These are phyloP conservation scores for Leptobrachium leishanense DNA, from an alignment of 2,113 vertebrate species.

Conservation along the genomic window DNA sequence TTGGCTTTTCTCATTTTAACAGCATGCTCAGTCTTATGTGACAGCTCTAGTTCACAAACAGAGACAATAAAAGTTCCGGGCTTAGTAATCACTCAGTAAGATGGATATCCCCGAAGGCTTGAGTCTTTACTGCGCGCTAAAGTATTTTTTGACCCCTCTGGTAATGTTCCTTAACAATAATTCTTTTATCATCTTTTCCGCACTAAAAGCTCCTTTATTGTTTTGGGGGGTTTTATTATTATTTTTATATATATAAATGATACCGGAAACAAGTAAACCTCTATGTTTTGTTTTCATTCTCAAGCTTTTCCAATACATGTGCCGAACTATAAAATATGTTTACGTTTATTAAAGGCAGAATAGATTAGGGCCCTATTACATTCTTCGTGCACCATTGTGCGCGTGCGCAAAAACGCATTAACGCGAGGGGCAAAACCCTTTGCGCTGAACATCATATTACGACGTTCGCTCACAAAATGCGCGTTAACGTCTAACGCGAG, in stretches of 20 bases:
- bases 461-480: too few relatives aligned
- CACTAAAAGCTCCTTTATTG: neutral
- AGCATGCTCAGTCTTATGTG: conserved; percentile 54
- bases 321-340: too few relatives aligned
- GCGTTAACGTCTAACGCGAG: too few relatives aligned
- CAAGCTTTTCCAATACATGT: neutral
- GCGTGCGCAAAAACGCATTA: too few relatives aligned
- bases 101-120: conserved; percentile 53
- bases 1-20: conserved; percentile 52
- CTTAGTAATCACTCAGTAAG: conserved; percentile 55
- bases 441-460: too few relatives aligned
- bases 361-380: too few relatives aligned
- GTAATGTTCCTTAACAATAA: conserved; percentile 17
- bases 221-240: too few relatives aligned
- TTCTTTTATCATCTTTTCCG: conserved; percentile 15
- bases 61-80: conserved; percentile 57
- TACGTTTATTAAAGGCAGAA: too few relatives aligned
- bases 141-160: conserved; percentile 49
- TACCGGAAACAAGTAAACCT: neutral
- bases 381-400: too few relatives aligned
- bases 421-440: too few relatives aligned
- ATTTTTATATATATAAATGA: neutral
- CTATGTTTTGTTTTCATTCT: neutral
- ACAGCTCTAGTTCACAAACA: conserved; percentile 59
- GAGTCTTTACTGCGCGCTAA: conserved; percentile 53